phyloP scores from a whole-genome alignment of 2,888 invertebrate genomes.

The Crematogaster levior region DNA sequence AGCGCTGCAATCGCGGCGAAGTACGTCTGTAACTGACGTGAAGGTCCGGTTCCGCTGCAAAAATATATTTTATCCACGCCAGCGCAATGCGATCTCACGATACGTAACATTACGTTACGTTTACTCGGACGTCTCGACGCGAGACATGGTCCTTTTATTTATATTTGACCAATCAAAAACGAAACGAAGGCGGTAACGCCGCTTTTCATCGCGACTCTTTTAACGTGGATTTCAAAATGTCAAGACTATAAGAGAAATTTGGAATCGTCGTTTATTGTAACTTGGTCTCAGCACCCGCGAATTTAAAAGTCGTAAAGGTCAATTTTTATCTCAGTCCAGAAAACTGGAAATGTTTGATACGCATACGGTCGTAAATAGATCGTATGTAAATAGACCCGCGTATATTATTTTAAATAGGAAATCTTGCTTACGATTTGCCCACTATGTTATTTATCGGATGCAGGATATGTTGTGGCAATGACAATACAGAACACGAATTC shows the following conservation, averaged over 20 bases:
- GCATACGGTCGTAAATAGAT: background rate
- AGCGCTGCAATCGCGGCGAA: constrained; percentile 78
- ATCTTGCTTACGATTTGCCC: background rate
- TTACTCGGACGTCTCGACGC: constrained; percentile 55
- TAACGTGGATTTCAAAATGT: background rate
- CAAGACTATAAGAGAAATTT: background rate
- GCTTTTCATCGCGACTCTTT: constrained; percentile 16
- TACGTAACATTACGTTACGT: constrained; percentile 72
- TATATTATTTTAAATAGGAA: background rate
- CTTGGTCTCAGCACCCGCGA: no score
- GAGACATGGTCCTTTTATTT: constrained; percentile 74
- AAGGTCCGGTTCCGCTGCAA: constrained; percentile 64
- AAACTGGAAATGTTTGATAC: background rate
- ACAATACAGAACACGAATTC: background rate
- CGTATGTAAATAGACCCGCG: background rate
- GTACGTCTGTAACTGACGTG: constrained; percentile 79
- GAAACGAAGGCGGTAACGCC: constrained; percentile 11
- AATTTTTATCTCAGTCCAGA: background rate
- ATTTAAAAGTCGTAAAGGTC: background rate
- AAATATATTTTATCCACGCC: constrained; percentile 73
- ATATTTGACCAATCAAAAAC: constrained; percentile 68
- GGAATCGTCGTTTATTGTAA: background rate
- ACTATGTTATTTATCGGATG: background rate
- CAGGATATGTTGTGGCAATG: background rate
- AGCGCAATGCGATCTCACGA: constrained; percentile 61